Percentiles rank a stretch among this genome's conserved stretches.
Conservation (phyloP, 2,113 vertebrate species). For the Pseudopodoces humilis region DNA sequence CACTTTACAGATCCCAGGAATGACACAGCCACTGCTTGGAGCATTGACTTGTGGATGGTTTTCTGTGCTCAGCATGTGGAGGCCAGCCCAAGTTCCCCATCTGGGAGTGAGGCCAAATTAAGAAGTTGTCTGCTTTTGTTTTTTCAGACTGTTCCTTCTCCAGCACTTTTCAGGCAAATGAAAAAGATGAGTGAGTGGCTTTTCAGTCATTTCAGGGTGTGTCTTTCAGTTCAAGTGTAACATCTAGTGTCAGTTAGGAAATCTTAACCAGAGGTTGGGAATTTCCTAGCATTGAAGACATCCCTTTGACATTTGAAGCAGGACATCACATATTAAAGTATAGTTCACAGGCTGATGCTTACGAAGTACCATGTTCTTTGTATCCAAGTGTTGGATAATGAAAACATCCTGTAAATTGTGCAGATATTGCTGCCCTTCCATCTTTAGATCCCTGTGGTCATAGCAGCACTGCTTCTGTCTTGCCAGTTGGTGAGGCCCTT, state of each 20-base stretch:
- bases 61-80: background rate
- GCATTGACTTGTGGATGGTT: background rate
- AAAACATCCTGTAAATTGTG: background rate
- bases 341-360: background rate
- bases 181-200: background rate
- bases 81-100: background rate
- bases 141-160: background rate
- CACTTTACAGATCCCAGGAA: background rate
- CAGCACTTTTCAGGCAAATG: background rate
- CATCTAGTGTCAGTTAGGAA: background rate
- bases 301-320: background rate
- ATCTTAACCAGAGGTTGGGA: background rate
- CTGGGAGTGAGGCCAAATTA: background rate
- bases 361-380: background rate
- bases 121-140: background rate
- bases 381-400: background rate
- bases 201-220: background rate
- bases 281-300: constrained; percentile 25
- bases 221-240: background rate
- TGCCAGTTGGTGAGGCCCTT: background rate
- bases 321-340: background rate
- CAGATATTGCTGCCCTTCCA: background rate
- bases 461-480: background rate
- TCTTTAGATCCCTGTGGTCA: background rate
- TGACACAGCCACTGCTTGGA: background rate